Base-by-base conservation (phyloP, 2,888 invertebrate genomes). In the Standfussiana lucernea region DNA sequence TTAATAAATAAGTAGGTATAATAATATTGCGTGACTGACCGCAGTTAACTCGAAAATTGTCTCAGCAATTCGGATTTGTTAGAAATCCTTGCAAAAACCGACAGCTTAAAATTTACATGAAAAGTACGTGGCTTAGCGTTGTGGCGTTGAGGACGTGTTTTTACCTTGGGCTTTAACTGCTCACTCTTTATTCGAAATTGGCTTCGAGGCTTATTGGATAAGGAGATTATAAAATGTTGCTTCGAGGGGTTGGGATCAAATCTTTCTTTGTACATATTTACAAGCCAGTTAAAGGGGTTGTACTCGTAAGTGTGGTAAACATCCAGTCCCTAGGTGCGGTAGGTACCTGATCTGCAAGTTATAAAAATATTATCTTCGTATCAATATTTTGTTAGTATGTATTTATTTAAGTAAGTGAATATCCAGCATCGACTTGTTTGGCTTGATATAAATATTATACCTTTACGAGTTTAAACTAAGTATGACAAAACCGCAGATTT, bases 21-120 rank as follows among this genome's bases (percentile, higher is more conserved):
- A 65, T 73, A 77, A 73, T 65, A 75, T 80, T 80, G 82, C 87
- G 87, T 89, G 89, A 87, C 83, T 88, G 89, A 84, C 88, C 88
- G 84, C 88, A 88, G 85, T 91, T 89, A 86, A 83, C 85, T 88
- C 85, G 84, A 91, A 92, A 91, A 93, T 91, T 90, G 89, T 92
- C 91, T 90, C 87, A 87, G 88, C 90, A 90, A 92, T 91, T 91
- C 89, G 86, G 88, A 91, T 93, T 92, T 91, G 86, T 88, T 82
- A 85, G 86, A 91, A 92, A 93, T 92, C 90, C 92, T 90, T 83
- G 90, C 89, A 92, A 93, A 93, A 93, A 91, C 89, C 89, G 90
- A 90, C 91, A 91, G 92, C 93, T 93, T 93, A 91, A 93, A 93
- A 93, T 94, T 93, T 92, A 93, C 93, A 94, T 93, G 91, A 93